These are phyloP conservation scores for Dicranocentrus wangi DNA, from an alignment of 2,888 invertebrate species.

Conservation along the genomic window DNA sequence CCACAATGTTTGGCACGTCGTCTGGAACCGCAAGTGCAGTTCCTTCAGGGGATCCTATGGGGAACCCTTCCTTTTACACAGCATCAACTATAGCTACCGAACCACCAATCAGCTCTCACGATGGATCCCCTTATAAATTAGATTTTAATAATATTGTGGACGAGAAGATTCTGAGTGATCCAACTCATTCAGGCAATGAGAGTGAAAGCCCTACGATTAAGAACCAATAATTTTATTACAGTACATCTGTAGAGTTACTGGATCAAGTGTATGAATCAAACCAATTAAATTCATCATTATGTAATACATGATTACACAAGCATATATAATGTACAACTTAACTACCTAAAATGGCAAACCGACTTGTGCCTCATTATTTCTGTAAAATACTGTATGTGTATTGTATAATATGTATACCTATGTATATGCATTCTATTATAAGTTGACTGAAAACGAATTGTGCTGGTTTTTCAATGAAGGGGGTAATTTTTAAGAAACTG, in stretches of 20 bases:
- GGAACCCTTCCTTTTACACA: conserved; percentile 64
- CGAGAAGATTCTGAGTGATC: conserved; percentile 69
- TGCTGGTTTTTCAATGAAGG: not conserved
- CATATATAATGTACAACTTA: too few species aligned
- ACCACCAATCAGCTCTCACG: conserved; percentile 41
- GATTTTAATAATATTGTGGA: conserved; percentile 70
- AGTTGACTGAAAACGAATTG: conserved; percentile 19
- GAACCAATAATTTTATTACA: conserved; percentile 29
- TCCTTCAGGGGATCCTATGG: conserved; percentile 40
- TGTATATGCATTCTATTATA: not conserved
- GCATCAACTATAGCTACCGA: conserved; percentile 46
- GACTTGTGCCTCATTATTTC: conserved; percentile 28
- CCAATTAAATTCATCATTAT: too few species aligned
- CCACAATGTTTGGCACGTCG: conserved; percentile 66
- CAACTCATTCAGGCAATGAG: conserved; percentile 60
- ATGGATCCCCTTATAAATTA: conserved; percentile 66
- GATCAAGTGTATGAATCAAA: too few species aligned
- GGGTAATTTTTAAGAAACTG: too few species aligned
- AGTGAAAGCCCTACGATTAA: conserved; percentile 60
- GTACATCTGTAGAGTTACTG: too few species aligned
- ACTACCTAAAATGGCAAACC: conserved; percentile 42
- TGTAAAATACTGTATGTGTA: not conserved
- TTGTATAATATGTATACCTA: not conserved
- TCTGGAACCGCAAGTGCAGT: conserved; percentile 34
- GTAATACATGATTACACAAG: too few species aligned